Evolutionary conservation across 2,888 invertebrate species (phyloP).

Genomic region (Thereva nobilitata): DNA sequence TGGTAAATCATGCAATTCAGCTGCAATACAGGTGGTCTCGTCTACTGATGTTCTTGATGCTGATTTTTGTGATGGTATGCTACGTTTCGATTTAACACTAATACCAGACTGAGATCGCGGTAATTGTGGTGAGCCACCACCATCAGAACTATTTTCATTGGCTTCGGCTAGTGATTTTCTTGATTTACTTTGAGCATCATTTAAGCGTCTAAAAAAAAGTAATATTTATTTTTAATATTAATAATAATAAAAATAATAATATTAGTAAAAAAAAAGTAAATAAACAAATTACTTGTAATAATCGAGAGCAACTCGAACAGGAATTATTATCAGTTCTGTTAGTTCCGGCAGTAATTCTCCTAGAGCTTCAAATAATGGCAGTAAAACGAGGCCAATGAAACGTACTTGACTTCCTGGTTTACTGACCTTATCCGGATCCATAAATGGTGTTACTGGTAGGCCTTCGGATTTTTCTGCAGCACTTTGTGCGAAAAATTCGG

Average conservation of each 20-base stretch:
- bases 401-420: conserved; percentile 83
- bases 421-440: conserved; percentile 84
- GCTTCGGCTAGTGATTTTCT: conserved; percentile 57
- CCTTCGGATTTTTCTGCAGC: conserved; percentile 82
- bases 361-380: conserved; percentile 79
- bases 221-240: not conserved
- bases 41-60: conserved; percentile 63
- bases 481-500: conserved; percentile 77
- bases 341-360: conserved; percentile 74
- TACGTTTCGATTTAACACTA: conserved; percentile 62
- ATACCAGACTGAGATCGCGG: conserved; percentile 61
- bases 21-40: conserved; percentile 57
- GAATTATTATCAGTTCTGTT: conserved; percentile 62
- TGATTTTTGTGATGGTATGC: conserved; percentile 60
- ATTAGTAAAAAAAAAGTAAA: not conserved
- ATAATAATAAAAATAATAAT: not conserved
- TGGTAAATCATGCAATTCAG: conserved; percentile 61
- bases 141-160: conserved; percentile 45
- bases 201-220: conserved; percentile 52
- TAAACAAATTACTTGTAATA: conserved; percentile 54
- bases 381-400: conserved; percentile 78
- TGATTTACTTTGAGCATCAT: conserved; percentile 57
- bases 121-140: conserved; percentile 56
- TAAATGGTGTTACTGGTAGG: conserved; percentile 81
- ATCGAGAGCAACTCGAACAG: conserved; percentile 58